Base-by-base conservation (phyloP, 2,888 invertebrate species). In the Brachyptera risi region DNA sequence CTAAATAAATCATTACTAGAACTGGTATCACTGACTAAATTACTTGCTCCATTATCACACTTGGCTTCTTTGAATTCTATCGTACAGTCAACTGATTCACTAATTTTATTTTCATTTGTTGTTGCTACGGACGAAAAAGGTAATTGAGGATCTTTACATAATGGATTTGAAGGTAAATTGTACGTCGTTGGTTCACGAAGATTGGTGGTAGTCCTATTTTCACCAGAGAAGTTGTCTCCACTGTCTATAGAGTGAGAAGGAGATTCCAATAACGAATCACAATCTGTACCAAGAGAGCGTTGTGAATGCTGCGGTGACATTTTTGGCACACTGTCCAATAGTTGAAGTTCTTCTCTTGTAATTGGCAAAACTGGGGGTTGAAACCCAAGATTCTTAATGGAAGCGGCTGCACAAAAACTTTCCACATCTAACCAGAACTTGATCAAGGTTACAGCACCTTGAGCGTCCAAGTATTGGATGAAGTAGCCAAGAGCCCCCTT, bases 381-480 rank as follows among this genome's bases (percentile, higher is more conserved):
- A 65, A 65, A 27, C 70, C 73, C 5, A 78, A 76, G 1, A 19
- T 4, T 17, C 9, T 17, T 37, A 13, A 21, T 19, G 2, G 54
- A 15, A 23, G n/a, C 59, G 17, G 62, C 61, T 17, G 62, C 49
- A 17, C 59, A 40, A 40, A 66, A 66, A 49, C 63, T 62, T 56
- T 66, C 66, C n/a, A 51, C 64, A 44, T 65, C 65, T 15, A 90
- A 73, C 84, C 87, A 90, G 73, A 90, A 88, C 73, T 86, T 86
- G 1, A 91, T 80, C 31, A 87, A 77, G 19, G 81, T 75, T 59
- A 86, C 75, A 59, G 84, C 83, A 61, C 84, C 84, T 66, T 84
- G 81, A n/a, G 84, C 79, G 70, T 93, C 91, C 83, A 96, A 83
- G 74, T 85, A 96, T 70, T 92, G 90, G 59, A 92, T 82, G 73